phyloP scores from a whole-genome alignment of 1,140 invertebrate species.

The Andricus grossulariae region DNA sequence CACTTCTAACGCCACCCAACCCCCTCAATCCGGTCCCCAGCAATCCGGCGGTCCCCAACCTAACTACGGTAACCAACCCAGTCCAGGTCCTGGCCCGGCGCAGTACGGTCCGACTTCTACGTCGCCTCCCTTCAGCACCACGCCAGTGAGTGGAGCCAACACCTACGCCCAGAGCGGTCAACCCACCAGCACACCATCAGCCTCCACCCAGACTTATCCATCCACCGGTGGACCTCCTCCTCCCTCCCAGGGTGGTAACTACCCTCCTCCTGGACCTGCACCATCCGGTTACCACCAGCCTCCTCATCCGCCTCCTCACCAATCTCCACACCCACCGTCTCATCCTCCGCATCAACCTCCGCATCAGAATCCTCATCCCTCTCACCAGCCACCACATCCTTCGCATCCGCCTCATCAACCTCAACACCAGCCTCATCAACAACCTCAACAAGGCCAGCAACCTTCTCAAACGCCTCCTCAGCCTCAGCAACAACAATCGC shows the following conservation, averaged over 20 bases:
- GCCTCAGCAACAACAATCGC: constrained; percentile 67
- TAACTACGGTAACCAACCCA: constrained; percentile 70
- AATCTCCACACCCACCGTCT: constrained; percentile 54
- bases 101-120: constrained; percentile 70
- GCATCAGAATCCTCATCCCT: constrained; percentile 54
- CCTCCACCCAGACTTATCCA: constrained; percentile 74
- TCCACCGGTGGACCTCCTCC: constrained; percentile 67
- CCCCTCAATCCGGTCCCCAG: constrained; percentile 66
- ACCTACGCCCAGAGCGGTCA: constrained; percentile 73
- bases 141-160: constrained; percentile 64
- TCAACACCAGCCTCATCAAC: constrained; percentile 54
- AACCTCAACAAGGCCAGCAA: constrained; percentile 58
- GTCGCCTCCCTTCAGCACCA: constrained; percentile 69
- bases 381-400: constrained; percentile 58
- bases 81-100: constrained; percentile 66
- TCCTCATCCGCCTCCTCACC: constrained; percentile 51
- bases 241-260: constrained; percentile 66
- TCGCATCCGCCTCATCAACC: constrained; percentile 61
- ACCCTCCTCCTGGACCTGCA: constrained; percentile 63
- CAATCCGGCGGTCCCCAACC: constrained; percentile 65
- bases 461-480: constrained; percentile 69
- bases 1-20: constrained; percentile 64
- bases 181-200: constrained; percentile 68
- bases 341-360: constrained; percentile 56
- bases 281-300: constrained; percentile 67